phyloP scores from a whole-genome alignment of 2,888 invertebrate genomes.

The Nesidiocoris tenuis region DNA sequence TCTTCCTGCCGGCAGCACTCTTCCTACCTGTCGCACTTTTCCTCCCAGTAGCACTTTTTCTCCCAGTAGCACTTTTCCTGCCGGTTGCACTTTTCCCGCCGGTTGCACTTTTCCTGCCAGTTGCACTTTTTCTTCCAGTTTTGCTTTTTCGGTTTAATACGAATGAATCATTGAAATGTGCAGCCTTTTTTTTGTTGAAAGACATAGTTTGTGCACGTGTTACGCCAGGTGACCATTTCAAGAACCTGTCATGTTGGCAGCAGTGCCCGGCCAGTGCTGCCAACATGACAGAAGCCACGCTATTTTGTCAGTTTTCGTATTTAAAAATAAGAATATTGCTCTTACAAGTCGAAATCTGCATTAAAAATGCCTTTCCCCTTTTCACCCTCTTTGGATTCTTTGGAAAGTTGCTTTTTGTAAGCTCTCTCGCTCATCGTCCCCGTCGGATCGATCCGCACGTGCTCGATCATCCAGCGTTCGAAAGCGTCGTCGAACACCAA shows the following conservation, averaged over 20 bases:
- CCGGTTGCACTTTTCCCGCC: conserved; percentile 20
- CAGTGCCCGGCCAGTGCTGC: neutral
- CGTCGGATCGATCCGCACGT: conserved; percentile 32
- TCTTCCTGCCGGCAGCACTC: conserved; percentile 14
- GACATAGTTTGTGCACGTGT: too few relatives aligned
- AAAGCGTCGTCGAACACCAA: conserved; percentile 34
- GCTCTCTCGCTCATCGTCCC: conserved; percentile 36
- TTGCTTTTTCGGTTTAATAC: neutral
- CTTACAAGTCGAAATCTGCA: too few relatives aligned
- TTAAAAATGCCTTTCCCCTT: too few relatives aligned
- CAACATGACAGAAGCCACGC: too few relatives aligned
- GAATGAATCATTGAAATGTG: neutral
- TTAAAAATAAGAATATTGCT: too few relatives aligned
- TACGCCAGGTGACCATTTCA: too few relatives aligned
- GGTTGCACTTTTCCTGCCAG: neutral
- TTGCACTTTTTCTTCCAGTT: neutral
- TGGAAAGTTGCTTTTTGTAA: conserved; percentile 18
- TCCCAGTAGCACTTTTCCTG: conserved; percentile 21
- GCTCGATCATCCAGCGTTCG: conserved; percentile 34
- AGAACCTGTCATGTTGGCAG: too few relatives aligned
- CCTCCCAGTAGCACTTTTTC: conserved; percentile 29
- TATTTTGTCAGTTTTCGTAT: too few relatives aligned
- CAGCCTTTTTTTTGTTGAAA: too few relatives aligned
- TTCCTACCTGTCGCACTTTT: conserved; percentile 20
- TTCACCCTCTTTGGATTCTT: conserved; percentile 5